Evolutionary conservation across 2,113 vertebrate genomes (phyloP).

Genomic region (Pristiophorus japonicus): DNA sequence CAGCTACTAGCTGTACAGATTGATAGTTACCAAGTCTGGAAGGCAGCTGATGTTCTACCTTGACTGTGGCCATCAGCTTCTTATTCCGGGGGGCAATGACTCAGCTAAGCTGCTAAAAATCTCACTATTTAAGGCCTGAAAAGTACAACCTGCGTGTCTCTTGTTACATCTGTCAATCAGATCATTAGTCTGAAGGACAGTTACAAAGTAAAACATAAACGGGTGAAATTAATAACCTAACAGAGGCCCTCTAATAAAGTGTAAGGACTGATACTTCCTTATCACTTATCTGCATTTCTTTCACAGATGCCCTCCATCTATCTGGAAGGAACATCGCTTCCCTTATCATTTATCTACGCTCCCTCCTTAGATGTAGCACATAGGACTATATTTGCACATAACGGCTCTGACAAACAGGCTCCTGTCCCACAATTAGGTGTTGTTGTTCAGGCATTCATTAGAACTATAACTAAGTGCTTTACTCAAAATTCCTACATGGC

Average conservation of each 20-base stretch:
- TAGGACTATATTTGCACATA: not conserved
- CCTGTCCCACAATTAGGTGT: not conserved
- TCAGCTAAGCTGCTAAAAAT: not conserved
- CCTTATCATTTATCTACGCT: not conserved
- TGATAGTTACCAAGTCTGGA: not conserved
- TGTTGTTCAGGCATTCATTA: not conserved
- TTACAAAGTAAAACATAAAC: not conserved
- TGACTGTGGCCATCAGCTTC: not conserved
- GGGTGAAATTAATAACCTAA: not conserved
- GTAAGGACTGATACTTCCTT: not conserved
- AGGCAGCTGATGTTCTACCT: not conserved
- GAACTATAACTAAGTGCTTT: no score
- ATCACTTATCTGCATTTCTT: not conserved
- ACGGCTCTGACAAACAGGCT: not conserved
- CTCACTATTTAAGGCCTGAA: not conserved
- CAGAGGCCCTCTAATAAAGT: not conserved
- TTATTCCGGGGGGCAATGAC: no score
- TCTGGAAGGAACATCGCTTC: not conserved
- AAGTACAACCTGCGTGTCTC: not conserved
- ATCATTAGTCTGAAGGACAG: not conserved
- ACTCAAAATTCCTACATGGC: no score
- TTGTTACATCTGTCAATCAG: not conserved
- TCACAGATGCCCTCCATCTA: not conserved
- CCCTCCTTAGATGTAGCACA: not conserved
- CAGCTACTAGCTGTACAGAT: not conserved